Evolutionary conservation across 1,140 invertebrate species (phyloP).

Genomic region (Lethocerus indicus): DNA sequence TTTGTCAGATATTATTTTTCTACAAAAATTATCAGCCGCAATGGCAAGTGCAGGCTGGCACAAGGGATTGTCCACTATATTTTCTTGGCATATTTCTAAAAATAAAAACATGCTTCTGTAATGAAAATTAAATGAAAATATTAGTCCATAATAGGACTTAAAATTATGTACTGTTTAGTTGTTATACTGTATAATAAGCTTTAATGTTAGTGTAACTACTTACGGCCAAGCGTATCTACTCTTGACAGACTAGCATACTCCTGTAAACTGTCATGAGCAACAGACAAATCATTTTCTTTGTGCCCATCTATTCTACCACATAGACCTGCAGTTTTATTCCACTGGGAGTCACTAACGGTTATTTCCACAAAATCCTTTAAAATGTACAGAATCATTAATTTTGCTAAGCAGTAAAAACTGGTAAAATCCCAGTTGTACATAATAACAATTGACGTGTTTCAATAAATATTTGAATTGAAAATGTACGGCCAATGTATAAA

Average conservation of each 20-base stretch:
- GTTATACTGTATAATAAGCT: too few species aligned
- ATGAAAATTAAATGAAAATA: constrained; percentile 6
- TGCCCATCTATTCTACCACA: constrained; percentile 63
- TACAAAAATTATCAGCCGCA: constrained; percentile 41
- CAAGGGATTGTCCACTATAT: constrained; percentile 29
- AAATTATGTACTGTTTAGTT: too few species aligned
- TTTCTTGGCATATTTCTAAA: constrained; percentile 40
- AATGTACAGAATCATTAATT: not conserved
- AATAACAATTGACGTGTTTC: too few species aligned
- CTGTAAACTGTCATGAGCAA: constrained; percentile 24
- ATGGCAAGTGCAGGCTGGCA: constrained; percentile 25
- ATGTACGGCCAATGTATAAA: not conserved
- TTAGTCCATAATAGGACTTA: constrained; percentile 5
- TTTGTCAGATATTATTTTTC: constrained; percentile 37
- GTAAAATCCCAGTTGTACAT: too few species aligned
- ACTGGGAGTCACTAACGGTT: constrained; percentile 45
- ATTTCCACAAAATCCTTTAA: constrained; percentile 36
- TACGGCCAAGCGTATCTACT: constrained; percentile 42
- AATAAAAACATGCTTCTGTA: constrained; percentile 20
- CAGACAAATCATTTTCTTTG: constrained; percentile 46
- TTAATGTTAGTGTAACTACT: too few species aligned
- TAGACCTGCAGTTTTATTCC: constrained; percentile 61
- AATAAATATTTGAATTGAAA: too few species aligned
- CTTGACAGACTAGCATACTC: constrained; percentile 48
- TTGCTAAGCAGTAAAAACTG: too few species aligned